A percentile compares a stretch with the other conserved stretches of the same genome.
Evolutionary conservation across 2,113 vertebrate species (phyloP).

Genomic region (Phoxinus phoxinus): DNA sequence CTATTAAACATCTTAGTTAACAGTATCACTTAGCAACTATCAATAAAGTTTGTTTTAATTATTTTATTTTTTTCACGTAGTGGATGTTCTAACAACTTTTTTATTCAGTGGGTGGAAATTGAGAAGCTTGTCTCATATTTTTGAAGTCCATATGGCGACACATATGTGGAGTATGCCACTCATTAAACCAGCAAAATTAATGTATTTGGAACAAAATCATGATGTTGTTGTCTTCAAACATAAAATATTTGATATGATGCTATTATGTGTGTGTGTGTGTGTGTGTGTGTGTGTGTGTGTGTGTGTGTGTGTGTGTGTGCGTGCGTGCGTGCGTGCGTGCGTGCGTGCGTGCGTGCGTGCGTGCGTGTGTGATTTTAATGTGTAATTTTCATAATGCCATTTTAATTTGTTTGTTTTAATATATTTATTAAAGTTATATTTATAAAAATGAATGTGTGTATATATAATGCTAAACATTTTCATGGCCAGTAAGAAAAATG

Average conservation of each 20-base stretch:
- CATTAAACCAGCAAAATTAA: background rate
- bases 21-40: background rate
- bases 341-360: no score
- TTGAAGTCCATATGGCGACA: background rate
- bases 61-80: background rate
- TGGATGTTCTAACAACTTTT: background rate
- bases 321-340: no score
- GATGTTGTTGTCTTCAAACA: background rate
- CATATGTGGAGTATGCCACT: background rate
- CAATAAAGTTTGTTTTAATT: background rate
- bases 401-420: background rate
- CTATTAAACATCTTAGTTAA: background rate
- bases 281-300: no score
- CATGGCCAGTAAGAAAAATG: background rate
- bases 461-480: background rate
- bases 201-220: background rate
- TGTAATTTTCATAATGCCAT: no score
- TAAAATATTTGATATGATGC: background rate
- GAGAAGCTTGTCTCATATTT: background rate
- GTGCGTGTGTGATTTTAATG: no score
- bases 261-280: no score
- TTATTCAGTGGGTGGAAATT: slow-evolving; percentile 9
- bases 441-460: background rate
- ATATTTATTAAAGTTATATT: background rate
- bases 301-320: no score